phyloP scores from a whole-genome alignment of 2,113 vertebrate species.

The Dryoscopus gambensis region DNA sequence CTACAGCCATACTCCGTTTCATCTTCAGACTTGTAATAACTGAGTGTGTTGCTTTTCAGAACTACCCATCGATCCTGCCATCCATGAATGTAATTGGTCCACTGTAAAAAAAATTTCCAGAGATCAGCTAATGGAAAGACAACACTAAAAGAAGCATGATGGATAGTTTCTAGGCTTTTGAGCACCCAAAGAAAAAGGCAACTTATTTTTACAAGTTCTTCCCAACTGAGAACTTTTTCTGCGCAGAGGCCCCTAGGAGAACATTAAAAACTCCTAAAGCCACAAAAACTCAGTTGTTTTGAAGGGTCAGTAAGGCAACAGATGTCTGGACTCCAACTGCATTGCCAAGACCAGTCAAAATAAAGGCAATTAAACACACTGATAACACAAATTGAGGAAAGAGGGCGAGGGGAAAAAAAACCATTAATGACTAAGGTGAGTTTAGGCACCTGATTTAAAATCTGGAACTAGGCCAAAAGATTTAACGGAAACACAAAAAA shows the following conservation, averaged over 20 bases:
- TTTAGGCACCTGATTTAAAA: not conserved
- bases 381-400: not conserved
- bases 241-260: not conserved
- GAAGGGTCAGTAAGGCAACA: not conserved
- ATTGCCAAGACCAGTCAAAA: not conserved
- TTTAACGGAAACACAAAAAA: not conserved
- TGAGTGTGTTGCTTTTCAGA: constrained; percentile 89
- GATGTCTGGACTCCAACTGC: not conserved
- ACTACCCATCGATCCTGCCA: constrained; percentile 97
- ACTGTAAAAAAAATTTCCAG: too few relatives aligned
- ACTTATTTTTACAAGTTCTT: not conserved
- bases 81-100: constrained; percentile 97
- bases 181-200: not conserved
- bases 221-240: not conserved
- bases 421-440: not conserved
- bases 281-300: not conserved
- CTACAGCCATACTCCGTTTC: constrained; percentile 92
- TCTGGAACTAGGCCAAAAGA: not conserved
- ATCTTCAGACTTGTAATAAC: constrained; percentile 95
- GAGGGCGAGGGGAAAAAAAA: rapidly evolving
- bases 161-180: too few relatives aligned
- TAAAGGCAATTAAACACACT: not conserved
- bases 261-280: not conserved
- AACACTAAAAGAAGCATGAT: too few relatives aligned
- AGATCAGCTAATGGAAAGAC: too few relatives aligned